phyloP scores from a whole-genome alignment of 1,140 invertebrate species.

The Pseudomyrmex concolor region DNA sequence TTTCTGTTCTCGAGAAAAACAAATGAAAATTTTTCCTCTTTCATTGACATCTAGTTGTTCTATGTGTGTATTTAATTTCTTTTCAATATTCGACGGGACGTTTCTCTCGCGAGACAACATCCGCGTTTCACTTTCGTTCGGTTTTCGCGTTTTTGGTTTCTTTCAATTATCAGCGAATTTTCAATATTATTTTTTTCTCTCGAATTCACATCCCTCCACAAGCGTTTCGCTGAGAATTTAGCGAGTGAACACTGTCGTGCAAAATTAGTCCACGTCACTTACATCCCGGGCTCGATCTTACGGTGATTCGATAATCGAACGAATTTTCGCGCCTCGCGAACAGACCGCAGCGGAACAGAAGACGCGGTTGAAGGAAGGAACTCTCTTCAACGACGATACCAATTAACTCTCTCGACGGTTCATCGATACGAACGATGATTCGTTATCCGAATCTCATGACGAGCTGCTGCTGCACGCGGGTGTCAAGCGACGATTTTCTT shows the following conservation, averaged over 20 bases:
- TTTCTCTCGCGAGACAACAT: not conserved
- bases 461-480: conserved; percentile 13
- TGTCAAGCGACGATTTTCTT: conserved; percentile 6
- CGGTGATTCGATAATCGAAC: not conserved
- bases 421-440: conserved; percentile 21
- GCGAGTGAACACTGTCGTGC: not conserved
- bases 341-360: not conserved
- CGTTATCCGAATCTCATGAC: conserved; percentile 63
- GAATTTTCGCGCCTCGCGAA: not conserved
- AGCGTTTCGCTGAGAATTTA: not conserved
- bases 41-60: not conserved
- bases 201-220: too few relatives aligned
- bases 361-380: not conserved
- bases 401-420: conserved; percentile 53
- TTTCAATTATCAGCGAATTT: not conserved
- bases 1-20: too few relatives aligned
- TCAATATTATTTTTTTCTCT: not conserved
- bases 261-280: conserved; percentile 4
- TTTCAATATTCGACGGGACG: not conserved
- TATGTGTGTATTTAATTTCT: not conserved
- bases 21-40: too few relatives aligned
- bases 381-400: not conserved
- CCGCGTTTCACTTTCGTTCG: not conserved
- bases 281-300: conserved; percentile 3
- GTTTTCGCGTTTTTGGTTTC: not conserved